Evolutionary conservation across 2,888 invertebrate species (phyloP), one percentile per base, ranked within the genome.

Genomic region (Strigamia crassipes): DNA sequence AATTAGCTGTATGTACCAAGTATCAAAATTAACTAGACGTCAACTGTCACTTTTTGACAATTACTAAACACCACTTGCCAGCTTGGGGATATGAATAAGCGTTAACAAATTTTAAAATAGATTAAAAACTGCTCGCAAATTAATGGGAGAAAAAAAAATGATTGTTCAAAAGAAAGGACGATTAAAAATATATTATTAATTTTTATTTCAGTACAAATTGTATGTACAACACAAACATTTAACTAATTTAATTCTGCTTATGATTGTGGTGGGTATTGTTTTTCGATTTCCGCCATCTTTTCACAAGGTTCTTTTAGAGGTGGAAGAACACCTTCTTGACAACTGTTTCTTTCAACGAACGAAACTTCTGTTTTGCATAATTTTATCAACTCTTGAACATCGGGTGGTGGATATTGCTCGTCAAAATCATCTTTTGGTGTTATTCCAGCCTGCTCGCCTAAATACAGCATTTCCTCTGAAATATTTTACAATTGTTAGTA

Each of bases 401-500:
- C 51, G 10, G 51, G 51, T 51, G 51, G 51, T 18, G 51, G 51
- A 6, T 51, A 51, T 51, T 51, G 15, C 18, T 51, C 51, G 10
- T 51, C 51, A 6, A 51, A 51, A 51, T 51, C 51, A 13, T 15
- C 51, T 51, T 51, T 51, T 51, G 51, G 51, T 8, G 8, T 51
- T 4, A 51, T 6, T 15, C 51, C 51, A 2, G 51, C 51, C 18
- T 51, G 51, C 18, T 18, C 51, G 2, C 51, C 51, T 18, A 51
- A 51, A 51, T 51, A 51, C 51, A 51, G 51, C 51, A 51, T 51
- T 51, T 51, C 51, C 51, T 51, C 51, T 51, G 18, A 51, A 51
- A 51, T 51, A 13, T 13, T 51, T 51, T 15, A 51, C 38, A 51
- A 18, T 51, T 51, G 0, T 15, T 6, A 13, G 12, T 13, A 18